These are phyloP conservation scores for Epistrophe eligans DNA, from an alignment of 2,888 invertebrate species.

Conservation along the genomic window DNA sequence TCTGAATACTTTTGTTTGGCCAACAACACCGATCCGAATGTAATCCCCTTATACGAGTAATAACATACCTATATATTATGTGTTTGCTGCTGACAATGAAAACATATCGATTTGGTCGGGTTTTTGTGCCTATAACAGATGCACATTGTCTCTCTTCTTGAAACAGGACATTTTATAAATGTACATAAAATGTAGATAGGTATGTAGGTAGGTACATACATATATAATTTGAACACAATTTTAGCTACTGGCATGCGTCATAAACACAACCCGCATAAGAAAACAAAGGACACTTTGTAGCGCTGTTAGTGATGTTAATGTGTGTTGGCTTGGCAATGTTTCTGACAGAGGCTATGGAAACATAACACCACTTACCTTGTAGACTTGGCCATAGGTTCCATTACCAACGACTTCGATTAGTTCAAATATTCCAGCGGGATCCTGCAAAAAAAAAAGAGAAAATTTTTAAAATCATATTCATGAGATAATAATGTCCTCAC, in stretches of 20 bases:
- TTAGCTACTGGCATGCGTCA: slow-evolving; percentile 29
- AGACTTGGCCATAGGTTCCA: slow-evolving; percentile 99
- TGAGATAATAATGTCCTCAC: slow-evolving; percentile 45
- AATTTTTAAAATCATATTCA: slow-evolving; percentile 16
- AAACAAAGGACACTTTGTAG: slow-evolving; percentile 66
- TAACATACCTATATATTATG: neutral
- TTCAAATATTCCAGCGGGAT: slow-evolving; percentile 99
- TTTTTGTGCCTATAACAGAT: slow-evolving; percentile 14
- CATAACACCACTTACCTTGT: slow-evolving; percentile 90
- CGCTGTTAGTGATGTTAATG: neutral
- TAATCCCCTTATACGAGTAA: slow-evolving; percentile 33
- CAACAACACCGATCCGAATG: slow-evolving; percentile 40
- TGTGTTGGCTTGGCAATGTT: slow-evolving; percentile 26
- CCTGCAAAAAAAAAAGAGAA: slow-evolving; percentile 88
- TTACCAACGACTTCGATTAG: slow-evolving; percentile 99
- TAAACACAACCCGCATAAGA: slow-evolving; percentile 26
- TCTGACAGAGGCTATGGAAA: slow-evolving; percentile 42
- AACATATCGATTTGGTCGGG: slow-evolving; percentile 54
- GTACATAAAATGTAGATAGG: neutral
- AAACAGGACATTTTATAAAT: slow-evolving; percentile 36
- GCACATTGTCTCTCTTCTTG: slow-evolving; percentile 19
- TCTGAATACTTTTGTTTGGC: slow-evolving; percentile 63
- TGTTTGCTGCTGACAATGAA: slow-evolving; percentile 60
- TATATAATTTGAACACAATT: neutral
- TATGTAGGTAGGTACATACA: too few relatives aligned